Evolutionary conservation across 2,797 vertebrate genomes (phyloP), one percentile per base, ranked within the genome.

Genomic region (Falco biarmicus): DNA sequence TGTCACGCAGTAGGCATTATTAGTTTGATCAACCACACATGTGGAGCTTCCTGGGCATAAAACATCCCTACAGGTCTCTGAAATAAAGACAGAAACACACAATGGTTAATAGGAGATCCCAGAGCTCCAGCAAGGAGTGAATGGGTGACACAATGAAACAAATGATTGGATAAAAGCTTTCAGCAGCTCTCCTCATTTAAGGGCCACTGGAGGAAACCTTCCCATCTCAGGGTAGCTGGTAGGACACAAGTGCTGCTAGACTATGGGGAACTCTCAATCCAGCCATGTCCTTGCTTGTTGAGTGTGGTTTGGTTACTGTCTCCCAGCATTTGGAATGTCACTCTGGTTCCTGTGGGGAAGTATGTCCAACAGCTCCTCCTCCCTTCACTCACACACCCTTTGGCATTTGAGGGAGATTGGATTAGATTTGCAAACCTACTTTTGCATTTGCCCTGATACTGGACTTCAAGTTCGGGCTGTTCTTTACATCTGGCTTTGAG

Each of bases 371-470:
- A 70, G 43, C 65, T 93, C 29, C 79, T 89, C 82, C 70, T 93
- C 50, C 45, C 89, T 91, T 51, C 21, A 61, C 57, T 94, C 73
- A 37, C 66, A 84, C 60, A 89, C 37, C 15, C 57, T 81, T 83
- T 75, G 74, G 61, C 80, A 86, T 87, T 95, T 83, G 69, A 70
- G 28, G 86, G 61, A 87, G 68, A 91, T 43, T 5, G 15, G 76
- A 53, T 93, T 89, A 95, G 84, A 94, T 89, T 84, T 88, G 77
- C 37, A 95, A 90, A 98, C 99, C 98, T 98, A 99, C 99, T 99
- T 98, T 99, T 99, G 98, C 99, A 99, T 98, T 99, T 99, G 79
- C 99, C 99, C 97, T 99, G 99, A 98, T 99, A 99, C 84, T 99
- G 99, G 97, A 99, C 99, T 97, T 99, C 99, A 97, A 99, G 98